Evolutionary conservation across 2,888 invertebrate genomes (phyloP).

Genomic region (Caradrina clavipalpis): DNA sequence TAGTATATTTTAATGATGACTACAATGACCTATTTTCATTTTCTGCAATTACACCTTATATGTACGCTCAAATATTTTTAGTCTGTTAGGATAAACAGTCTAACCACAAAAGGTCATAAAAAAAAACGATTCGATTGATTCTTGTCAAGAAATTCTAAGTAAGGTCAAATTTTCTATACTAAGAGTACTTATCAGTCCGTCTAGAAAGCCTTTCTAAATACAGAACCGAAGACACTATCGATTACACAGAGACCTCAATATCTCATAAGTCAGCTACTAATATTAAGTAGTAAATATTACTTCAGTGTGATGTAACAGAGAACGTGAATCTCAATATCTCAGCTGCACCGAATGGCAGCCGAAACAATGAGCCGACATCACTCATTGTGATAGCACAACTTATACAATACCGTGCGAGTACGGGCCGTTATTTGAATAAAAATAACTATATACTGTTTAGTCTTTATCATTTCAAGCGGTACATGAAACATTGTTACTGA

Average conservation of each 20-base stretch:
- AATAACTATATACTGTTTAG: constrained; percentile 9
- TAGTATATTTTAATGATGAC: too few relatives aligned
- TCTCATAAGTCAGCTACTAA: neutral
- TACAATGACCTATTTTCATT: too few relatives aligned
- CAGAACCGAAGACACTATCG: too few relatives aligned
- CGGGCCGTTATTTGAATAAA: constrained; percentile 9
- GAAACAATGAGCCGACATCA: constrained; percentile 53
- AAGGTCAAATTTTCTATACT: too few relatives aligned
- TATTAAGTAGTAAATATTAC: constrained; percentile 16
- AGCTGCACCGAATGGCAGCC: constrained; percentile 15
- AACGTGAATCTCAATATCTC: constrained; percentile 40
- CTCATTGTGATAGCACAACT: constrained; percentile 54
- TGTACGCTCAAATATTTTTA: too few relatives aligned
- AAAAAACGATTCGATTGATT: too few relatives aligned
- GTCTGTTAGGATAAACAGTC: too few relatives aligned
- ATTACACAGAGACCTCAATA: neutral
- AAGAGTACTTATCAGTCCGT: too few relatives aligned
- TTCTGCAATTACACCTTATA: too few relatives aligned
- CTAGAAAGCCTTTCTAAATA: too few relatives aligned
- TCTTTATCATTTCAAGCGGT: neutral
- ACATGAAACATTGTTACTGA: neutral
- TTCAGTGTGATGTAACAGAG: constrained; percentile 43
- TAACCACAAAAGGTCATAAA: too few relatives aligned
- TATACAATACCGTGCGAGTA: constrained; percentile 37
- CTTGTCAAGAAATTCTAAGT: too few relatives aligned